These are phyloP conservation scores for Holothuria scabra DNA, from an alignment of 53 echinoderm and acorn worm genomes.

Conservation along the genomic window DNA sequence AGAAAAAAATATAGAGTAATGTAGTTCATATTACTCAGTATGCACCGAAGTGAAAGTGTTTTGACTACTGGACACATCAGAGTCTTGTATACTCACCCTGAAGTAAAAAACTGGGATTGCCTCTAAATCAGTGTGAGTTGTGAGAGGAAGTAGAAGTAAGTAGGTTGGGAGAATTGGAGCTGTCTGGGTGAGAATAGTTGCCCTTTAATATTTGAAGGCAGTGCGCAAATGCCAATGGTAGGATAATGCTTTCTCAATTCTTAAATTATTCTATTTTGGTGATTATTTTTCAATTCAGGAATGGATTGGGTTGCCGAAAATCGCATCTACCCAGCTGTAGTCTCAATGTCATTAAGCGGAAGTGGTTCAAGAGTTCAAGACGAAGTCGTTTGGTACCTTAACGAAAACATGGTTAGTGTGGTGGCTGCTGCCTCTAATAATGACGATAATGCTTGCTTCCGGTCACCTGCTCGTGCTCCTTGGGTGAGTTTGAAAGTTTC, in stretches of 20 bases:
- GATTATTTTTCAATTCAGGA: conserved; percentile 23
- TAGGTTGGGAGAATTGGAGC: too few relatives aligned
- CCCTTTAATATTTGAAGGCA: background rate
- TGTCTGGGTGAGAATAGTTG: too few relatives aligned
- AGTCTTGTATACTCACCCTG: too few relatives aligned
- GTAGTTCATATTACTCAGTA: too few relatives aligned
- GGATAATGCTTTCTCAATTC: background rate
- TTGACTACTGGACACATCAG: too few relatives aligned
- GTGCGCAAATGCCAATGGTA: too few relatives aligned
- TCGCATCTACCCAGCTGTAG: conserved; percentile 56
- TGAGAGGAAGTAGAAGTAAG: too few relatives aligned
- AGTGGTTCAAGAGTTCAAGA: conserved; percentile 61
- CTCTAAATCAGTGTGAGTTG: too few relatives aligned
- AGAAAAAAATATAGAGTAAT: too few relatives aligned
- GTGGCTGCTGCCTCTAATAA: conserved; percentile 67
- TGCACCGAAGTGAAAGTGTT: too few relatives aligned
- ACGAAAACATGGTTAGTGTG: conserved; percentile 46
- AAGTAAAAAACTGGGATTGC: too few relatives aligned
- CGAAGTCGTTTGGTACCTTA: conserved; percentile 53
- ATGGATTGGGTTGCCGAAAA: conserved; percentile 73
- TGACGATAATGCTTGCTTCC: conserved; percentile 62
- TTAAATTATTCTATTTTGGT: background rate
- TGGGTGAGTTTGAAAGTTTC: conserved; percentile 39
- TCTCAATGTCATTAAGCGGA: conserved; percentile 73
- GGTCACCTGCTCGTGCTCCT: conserved; percentile 63